Evolutionary conservation across 2,113 vertebrate genomes (phyloP).

Genomic region (Jacana jacana): DNA sequence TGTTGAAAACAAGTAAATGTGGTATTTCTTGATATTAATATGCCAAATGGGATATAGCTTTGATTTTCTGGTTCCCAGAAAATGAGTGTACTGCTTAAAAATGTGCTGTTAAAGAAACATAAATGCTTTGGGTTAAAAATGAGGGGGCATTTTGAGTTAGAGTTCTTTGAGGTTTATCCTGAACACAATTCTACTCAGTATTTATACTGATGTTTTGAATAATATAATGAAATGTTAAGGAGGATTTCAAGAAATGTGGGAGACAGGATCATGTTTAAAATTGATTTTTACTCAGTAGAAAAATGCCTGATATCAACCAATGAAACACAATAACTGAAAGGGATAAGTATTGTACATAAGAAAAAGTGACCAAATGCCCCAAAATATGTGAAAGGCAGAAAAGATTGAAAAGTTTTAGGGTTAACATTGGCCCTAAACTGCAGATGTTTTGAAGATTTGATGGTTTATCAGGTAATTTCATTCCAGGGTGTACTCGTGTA

Average conservation of each 20-base stretch:
- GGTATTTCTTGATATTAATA: neutral
- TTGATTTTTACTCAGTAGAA: neutral
- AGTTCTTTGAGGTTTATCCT: neutral
- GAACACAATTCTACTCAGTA: neutral
- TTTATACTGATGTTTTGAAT: neutral
- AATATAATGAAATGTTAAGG: neutral
- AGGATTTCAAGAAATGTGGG: neutral
- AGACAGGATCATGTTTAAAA: neutral
- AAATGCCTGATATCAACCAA: neutral
- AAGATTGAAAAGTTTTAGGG: neutral
- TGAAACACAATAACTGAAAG: neutral
- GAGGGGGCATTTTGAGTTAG: neutral
- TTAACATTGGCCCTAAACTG: neutral
- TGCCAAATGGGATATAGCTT: neutral
- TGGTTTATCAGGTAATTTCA: neutral
- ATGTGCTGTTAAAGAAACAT: neutral
- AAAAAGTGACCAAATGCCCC: neutral
- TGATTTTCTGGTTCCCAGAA: neutral
- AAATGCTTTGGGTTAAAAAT: neutral
- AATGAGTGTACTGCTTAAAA: neutral
- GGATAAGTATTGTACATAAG: neutral
- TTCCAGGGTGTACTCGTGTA: neutral
- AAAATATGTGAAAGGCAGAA: neutral
- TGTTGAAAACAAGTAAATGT: neutral
- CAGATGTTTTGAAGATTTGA: neutral